Evolutionary conservation across 2,888 invertebrate species (phyloP).

Genomic region (Odontocolon sp.): DNA sequence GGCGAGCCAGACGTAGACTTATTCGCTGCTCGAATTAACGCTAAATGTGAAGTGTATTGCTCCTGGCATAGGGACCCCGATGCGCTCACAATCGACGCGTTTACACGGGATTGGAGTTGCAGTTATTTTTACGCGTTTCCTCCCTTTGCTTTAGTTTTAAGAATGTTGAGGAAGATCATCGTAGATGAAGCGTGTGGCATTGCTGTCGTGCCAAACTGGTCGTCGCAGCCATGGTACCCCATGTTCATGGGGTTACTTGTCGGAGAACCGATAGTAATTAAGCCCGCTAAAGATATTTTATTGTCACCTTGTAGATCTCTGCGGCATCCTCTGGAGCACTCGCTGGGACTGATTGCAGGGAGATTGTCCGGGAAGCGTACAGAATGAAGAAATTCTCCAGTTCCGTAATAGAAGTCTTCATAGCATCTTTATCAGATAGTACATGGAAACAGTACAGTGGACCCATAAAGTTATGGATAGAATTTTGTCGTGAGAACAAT

Average conservation of each 20-base stretch:
- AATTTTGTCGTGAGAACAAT: slow-evolving; percentile 24
- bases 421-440: slow-evolving; percentile 35
- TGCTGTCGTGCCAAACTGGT: slow-evolving; percentile 45
- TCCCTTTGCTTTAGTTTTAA: slow-evolving; percentile 46
- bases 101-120: slow-evolving; percentile 44
- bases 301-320: slow-evolving; percentile 10
- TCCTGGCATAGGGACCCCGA: slow-evolving; percentile 53
- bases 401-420: slow-evolving; percentile 40
- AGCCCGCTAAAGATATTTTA: background rate
- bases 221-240: slow-evolving; percentile 30
- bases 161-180: slow-evolving; percentile 42
- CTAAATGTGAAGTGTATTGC: slow-evolving; percentile 49
- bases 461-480: slow-evolving; percentile 16
- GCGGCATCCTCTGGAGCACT: slow-evolving; percentile 21
- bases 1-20: slow-evolving; percentile 43
- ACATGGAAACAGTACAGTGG: slow-evolving; percentile 30
- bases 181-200: slow-evolving; percentile 42
- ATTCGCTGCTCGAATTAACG: slow-evolving; percentile 46
- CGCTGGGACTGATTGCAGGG: slow-evolving; percentile 2
- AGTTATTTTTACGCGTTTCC: slow-evolving; percentile 55
- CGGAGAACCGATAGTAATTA: background rate
- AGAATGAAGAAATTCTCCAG: slow-evolving; percentile 41
- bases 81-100: slow-evolving; percentile 48
- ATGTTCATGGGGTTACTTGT: background rate
- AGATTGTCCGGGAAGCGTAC: slow-evolving; percentile 21